Evolutionary conservation across 1,140 invertebrate species (phyloP).

Genomic region (Cephus cinctus): DNA sequence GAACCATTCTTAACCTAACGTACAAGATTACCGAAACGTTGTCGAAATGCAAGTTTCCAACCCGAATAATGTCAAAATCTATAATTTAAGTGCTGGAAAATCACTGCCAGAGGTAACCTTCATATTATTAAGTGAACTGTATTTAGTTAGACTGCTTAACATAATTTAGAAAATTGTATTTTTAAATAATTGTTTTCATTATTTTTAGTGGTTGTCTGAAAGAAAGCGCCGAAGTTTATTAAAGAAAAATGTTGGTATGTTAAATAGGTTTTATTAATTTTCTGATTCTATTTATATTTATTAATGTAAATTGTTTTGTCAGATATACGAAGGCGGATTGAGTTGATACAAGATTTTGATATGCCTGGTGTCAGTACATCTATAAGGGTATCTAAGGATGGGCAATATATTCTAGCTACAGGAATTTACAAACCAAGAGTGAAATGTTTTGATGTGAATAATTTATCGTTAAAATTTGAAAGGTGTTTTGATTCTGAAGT

Average conservation of each 20-base stretch:
- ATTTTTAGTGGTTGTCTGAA: slow-evolving; percentile 88
- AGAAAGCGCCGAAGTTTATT: slow-evolving; percentile 80
- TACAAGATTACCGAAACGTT: no score
- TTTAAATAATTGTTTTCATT: slow-evolving; percentile 17
- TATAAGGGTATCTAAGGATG: slow-evolving; percentile 86
- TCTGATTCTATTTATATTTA: slow-evolving; percentile 4
- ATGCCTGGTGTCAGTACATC: slow-evolving; percentile 93
- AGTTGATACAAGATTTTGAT: slow-evolving; percentile 98
- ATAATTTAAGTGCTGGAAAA: slow-evolving; percentile 95
- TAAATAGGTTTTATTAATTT: slow-evolving; percentile 7
- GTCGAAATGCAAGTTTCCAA: slow-evolving; percentile 78
- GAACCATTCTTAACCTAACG: no score
- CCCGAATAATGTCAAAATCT: slow-evolving; percentile 96
- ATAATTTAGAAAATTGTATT: slow-evolving; percentile 16
- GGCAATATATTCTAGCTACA: slow-evolving; percentile 88
- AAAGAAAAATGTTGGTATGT: slow-evolving; percentile 82
- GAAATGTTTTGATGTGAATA: slow-evolving; percentile 94
- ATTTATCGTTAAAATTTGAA: slow-evolving; percentile 98
- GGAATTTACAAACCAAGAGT: slow-evolving; percentile 97
- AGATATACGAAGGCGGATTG: slow-evolving; percentile 86
- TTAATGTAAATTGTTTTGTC: slow-evolving; percentile 20
- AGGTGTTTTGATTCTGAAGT: slow-evolving; percentile 97
- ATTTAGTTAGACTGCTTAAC: slow-evolving; percentile 13
- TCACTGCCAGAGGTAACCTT: slow-evolving; percentile 88
- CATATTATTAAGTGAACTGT: background rate